Evolutionary conservation across 2,888 invertebrate species (phyloP).

Genomic region (Fabriciana adippe): DNA sequence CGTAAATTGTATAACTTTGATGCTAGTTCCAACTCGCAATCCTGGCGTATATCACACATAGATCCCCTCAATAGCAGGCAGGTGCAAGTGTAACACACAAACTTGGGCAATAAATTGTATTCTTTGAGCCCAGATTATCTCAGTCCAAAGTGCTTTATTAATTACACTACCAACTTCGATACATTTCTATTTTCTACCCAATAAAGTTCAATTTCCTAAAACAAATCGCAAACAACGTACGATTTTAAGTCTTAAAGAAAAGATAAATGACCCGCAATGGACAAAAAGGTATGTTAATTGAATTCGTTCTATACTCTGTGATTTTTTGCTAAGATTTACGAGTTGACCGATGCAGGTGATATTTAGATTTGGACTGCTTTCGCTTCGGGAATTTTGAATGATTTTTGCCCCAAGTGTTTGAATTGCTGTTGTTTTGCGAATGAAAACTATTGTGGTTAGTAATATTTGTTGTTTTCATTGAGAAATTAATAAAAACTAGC

Average conservation of each 20-base stretch:
- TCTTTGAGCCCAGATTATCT: slow-evolving; percentile 48
- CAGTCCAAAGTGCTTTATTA: slow-evolving; percentile 50
- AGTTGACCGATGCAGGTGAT: slow-evolving; percentile 31
- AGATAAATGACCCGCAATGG: slow-evolving; percentile 34
- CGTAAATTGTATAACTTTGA: background rate
- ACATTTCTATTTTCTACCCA: background rate
- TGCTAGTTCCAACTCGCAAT: background rate
- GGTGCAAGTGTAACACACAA: slow-evolving; percentile 21
- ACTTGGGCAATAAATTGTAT: slow-evolving; percentile 42
- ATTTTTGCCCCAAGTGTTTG: background rate
- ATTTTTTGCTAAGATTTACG: slow-evolving; percentile 37
- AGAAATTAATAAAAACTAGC: too few species aligned
- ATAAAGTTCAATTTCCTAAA: slow-evolving; percentile 27
- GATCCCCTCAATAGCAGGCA: slow-evolving; percentile 18
- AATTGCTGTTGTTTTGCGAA: background rate
- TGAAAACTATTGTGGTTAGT: too few species aligned
- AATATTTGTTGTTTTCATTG: too few species aligned
- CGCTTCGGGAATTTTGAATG: background rate
- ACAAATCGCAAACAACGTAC: slow-evolving; percentile 20
- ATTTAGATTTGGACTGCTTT: slow-evolving; percentile 23
- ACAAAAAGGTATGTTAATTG: slow-evolving; percentile 39
- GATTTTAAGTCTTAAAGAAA: slow-evolving; percentile 35
- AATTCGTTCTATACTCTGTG: slow-evolving; percentile 35
- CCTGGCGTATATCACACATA: slow-evolving; percentile 14
- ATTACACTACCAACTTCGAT: slow-evolving; percentile 43